Evolutionary conservation across 2,888 invertebrate genomes (phyloP), one percentile per base, ranked within the genome.

Genomic region (Limenitis arthemis): DNA sequence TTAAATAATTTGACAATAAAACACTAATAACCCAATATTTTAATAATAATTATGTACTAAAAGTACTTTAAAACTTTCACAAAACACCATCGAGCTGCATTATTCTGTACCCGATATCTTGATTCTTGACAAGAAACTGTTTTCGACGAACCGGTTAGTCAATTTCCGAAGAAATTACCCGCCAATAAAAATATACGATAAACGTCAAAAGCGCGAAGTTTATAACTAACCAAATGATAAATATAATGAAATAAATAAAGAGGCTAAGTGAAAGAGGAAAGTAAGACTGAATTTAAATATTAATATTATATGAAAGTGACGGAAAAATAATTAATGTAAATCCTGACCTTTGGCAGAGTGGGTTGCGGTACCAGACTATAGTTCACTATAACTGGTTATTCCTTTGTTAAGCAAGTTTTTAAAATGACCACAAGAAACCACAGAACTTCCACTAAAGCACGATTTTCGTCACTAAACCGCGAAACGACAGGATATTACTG

Each of bases 401-500:
- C 30, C 29, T 46, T 46, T 38, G 11, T 41, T 9, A 9, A 36
- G 28, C 1, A 9, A 9, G 11, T 37, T 6, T 11, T 40, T 44
- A 39, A 37, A 39, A 28, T 42, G 8, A 36, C 8, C 29, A 46
- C 11, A 29, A 54, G 47, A 36, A 36, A 44, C 47, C 46, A 12
- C 38, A 42, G 49, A 51, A 20, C 31, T 47, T 49, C 39, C 53
- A 50, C 47, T 39, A 46, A 40, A 50, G 30, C 34, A 44, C 39
- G 36, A 20, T 43, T 51, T 40, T 49, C 47, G 43, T 46, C 44
- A 44, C 49, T 38, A 31, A 50, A 44, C 47, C 48, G 39, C 43
- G 37, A 49, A 47, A 47, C 36, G 44, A 47, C 48, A 39, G 47
- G 44, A 53, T 44, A 54, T 56, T 47, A 51, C 44, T 56, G 54